Percentiles rank a stretch among this genome's conserved stretches.
These are phyloP conservation scores for Ammodramus savannarum DNA, from an alignment of 2,113 vertebrate species.

Conservation along the genomic window DNA sequence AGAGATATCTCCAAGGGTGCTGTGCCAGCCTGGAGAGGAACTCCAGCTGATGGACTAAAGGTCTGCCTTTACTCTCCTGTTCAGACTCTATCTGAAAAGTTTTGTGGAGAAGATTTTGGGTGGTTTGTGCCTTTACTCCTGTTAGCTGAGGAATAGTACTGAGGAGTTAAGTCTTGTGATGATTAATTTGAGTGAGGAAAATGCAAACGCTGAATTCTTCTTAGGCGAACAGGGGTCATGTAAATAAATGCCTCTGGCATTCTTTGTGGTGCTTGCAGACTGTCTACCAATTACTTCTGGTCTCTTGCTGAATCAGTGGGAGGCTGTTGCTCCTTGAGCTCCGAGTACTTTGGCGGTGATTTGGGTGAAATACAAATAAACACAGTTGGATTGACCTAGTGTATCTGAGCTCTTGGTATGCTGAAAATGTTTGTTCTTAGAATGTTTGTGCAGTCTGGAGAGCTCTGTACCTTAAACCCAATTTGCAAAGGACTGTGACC, in stretches of 20 bases:
- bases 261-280: slow-evolving; percentile 21
- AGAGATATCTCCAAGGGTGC: neutral
- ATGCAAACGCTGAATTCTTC: slow-evolving; percentile 13
- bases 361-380: slow-evolving; percentile 36
- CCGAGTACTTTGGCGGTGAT: neutral
- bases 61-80: neutral
- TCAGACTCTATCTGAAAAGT: neutral
- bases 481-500: neutral
- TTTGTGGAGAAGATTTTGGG: neutral
- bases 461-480: neutral
- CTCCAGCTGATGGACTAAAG: neutral
- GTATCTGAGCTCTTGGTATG: slow-evolving; percentile 50
- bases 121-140: neutral
- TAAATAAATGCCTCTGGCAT: slow-evolving; percentile 35
- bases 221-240: neutral
- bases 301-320: slow-evolving; percentile 30
- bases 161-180: neutral
- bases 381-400: neutral
- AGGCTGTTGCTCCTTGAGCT: slow-evolving; percentile 18
- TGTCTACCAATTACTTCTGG: slow-evolving; percentile 22
- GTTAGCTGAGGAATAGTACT: neutral
- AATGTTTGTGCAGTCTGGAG: slow-evolving; percentile 44
- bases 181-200: slow-evolving; percentile 11
- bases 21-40: neutral
- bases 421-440: slow-evolving; percentile 53